phyloP scores from a whole-genome alignment of 2,797 vertebrate genomes.

The Tarsius wallacei region DNA sequence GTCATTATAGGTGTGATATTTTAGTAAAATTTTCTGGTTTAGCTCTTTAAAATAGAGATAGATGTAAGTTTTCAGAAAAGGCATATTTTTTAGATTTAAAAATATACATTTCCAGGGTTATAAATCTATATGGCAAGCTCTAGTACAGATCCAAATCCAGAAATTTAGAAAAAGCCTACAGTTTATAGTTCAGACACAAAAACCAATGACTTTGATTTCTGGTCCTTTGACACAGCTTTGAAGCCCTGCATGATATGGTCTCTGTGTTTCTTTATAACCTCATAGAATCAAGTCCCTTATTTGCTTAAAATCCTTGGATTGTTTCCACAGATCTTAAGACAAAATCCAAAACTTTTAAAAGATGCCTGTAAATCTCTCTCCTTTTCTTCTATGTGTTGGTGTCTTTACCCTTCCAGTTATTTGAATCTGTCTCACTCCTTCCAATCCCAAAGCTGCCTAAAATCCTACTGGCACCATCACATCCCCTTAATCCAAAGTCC shows the following conservation, averaged over 20 bases:
- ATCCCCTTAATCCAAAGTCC: background rate
- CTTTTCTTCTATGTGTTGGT: background rate
- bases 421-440: background rate
- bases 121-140: background rate
- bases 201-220: background rate
- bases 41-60: background rate
- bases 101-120: background rate
- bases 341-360: background rate
- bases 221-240: background rate
- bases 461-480: background rate
- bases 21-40: background rate
- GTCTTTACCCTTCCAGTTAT: background rate
- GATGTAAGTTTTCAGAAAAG: background rate
- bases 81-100: background rate
- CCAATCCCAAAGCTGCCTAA: background rate
- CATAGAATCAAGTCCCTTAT: background rate
- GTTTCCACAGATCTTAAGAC: background rate
- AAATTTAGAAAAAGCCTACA: background rate
- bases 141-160: background rate
- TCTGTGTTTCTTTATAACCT: background rate
- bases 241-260: background rate
- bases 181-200: background rate
- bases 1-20: background rate
- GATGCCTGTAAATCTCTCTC: background rate
- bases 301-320: background rate